Evolutionary conservation across 2,797 vertebrate genomes (phyloP).

Genomic region (Hemitrygon akajei): DNA sequence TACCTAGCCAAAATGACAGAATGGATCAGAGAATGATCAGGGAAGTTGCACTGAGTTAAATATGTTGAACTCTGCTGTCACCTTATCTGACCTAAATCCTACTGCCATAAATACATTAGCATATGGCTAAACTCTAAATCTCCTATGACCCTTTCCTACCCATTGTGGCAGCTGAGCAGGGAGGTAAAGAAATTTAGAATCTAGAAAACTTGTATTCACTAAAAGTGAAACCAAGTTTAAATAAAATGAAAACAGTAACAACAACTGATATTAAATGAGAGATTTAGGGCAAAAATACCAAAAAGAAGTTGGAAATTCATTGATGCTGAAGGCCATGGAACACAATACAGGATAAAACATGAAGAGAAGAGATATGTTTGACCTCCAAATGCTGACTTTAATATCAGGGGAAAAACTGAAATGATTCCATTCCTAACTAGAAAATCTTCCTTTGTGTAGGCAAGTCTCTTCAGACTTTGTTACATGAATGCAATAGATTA

Average conservation of each 20-base stretch:
- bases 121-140: no score
- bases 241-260: neutral
- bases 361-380: neutral
- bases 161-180: neutral
- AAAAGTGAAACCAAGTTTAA: neutral
- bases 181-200: neutral
- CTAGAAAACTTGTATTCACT: neutral
- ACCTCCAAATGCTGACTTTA: neutral
- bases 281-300: neutral
- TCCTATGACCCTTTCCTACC: neutral
- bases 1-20: neutral
- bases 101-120: neutral
- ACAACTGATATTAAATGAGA: neutral
- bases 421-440: neutral
- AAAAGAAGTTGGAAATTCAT: conserved; percentile 20
- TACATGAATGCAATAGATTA: conserved; percentile 39
- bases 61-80: neutral
- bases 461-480: neutral
- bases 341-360: neutral
- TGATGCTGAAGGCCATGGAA: neutral
- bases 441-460: neutral
- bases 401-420: neutral
- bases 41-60: neutral
- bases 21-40: no score
- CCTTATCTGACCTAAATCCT: neutral